Evolutionary conservation across 2,888 invertebrate genomes (phyloP).

Genomic region (Drosophila austrosaltans): DNA sequence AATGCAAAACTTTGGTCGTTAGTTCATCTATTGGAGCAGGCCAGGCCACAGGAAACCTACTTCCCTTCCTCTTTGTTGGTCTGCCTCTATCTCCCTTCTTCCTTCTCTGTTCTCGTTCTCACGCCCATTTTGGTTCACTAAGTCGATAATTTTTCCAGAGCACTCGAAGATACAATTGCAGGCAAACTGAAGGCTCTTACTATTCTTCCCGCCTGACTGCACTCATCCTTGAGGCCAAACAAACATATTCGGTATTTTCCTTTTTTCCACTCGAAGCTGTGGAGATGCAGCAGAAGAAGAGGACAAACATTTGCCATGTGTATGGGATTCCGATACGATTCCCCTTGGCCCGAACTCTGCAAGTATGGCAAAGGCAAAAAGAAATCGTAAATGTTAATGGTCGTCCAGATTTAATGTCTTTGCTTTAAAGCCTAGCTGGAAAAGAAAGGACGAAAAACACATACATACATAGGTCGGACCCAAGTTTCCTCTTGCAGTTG

Average conservation of each 20-base stretch:
- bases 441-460: slow-evolving; percentile 1
- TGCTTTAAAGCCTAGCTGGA: slow-evolving; percentile 22
- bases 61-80: neutral
- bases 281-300: neutral
- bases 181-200: slow-evolving; percentile 15
- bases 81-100: neutral
- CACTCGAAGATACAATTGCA: slow-evolving; percentile 18
- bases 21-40: neutral
- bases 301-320: slow-evolving; percentile 15
- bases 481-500: neutral
- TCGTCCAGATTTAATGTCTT: slow-evolving; percentile 45
- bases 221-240: slow-evolving; percentile 11
- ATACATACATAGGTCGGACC: neutral
- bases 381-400: slow-evolving; percentile 64
- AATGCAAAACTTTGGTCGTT: slow-evolving; percentile 62
- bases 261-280: slow-evolving; percentile 3
- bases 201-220: slow-evolving; percentile 3
- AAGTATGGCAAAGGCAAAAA: slow-evolving; percentile 6
- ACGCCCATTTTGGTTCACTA: slow-evolving; percentile 8
- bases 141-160: slow-evolving; percentile 19
- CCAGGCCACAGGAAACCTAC: slow-evolving; percentile 6
- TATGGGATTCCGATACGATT: slow-evolving; percentile 2
- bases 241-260: slow-evolving; percentile 16
- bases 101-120: neutral
- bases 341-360: slow-evolving; percentile 19